Evolutionary conservation across 2,888 invertebrate species (phyloP), one percentile per base, ranked within the genome.

Genomic region (Hyposoter didymator): DNA sequence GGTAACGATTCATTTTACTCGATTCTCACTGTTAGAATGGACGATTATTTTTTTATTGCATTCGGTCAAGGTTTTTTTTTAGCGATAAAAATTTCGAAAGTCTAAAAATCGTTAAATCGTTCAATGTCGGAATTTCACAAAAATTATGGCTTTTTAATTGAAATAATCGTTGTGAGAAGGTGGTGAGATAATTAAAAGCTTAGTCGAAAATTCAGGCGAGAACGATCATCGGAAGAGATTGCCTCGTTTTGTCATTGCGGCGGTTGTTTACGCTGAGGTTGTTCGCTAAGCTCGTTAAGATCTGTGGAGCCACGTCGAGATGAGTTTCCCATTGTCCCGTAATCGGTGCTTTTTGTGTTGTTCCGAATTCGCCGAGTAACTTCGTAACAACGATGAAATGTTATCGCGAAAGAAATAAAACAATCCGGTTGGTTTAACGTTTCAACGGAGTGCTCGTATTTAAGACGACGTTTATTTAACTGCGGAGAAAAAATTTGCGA

Each of bases 371-470:
- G 47, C 70, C 43, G 49, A 47, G 70, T 49, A 28, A 47, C 39
- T 35, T 45, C 4, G 59, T 59, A 14, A 59, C 28, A 14, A 59
- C 62, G 62, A 74, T 43, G 39, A 39, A 35, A 47, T 47, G 47
- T 69, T 69, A 69, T 69, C 47, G 28, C 47, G 28, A 19, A 69
- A 69, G 59, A 70, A 78, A 78, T 78, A 78, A 78, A 52, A 69
- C 35, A 5, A 19, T 66, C 45, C 32, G 35, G 59, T 43, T 5
- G 39, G 66, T 55, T 69, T 62, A 79, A n/a, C 59, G 78, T 72
- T 64, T 72, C 52, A 59, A 39, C 52, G 78, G 39, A n/a, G 70
- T 70, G 74, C 66, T 64, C 74, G 75, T 69, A 82, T 75, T 75
- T 69, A 69, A 75, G 73, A 28, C 7, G 52, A 73, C 52, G 52